phyloP scores from a whole-genome alignment of 2,888 invertebrate species.

The Pristionchus fissidentatus region DNA sequence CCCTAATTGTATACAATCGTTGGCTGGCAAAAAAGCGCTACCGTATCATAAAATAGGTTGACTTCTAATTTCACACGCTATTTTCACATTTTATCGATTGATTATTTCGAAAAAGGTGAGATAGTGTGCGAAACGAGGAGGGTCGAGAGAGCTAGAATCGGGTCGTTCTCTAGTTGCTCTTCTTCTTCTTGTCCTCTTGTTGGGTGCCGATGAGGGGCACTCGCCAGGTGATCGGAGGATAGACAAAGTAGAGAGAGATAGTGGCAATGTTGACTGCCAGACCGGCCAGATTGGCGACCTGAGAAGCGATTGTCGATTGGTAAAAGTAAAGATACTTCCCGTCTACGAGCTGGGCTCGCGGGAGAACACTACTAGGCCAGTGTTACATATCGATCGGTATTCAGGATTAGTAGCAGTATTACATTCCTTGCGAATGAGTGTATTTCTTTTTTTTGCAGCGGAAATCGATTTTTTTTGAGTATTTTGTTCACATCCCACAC shows the following conservation, averaged over 20 bases:
- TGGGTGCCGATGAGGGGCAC: conserved; percentile 72
- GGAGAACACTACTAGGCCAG: too few species aligned
- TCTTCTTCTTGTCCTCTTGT: conserved; percentile 58
- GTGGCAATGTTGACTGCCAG: conserved; percentile 68
- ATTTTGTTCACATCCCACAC: too few species aligned
- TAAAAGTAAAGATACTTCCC: neutral
- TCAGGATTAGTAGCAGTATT: neutral
- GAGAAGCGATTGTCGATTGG: neutral
- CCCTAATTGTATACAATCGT: neutral
- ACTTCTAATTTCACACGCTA: too few species aligned
- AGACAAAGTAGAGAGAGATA: conserved; percentile 68
- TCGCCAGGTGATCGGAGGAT: conserved; percentile 74
- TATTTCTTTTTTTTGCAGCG: too few species aligned
- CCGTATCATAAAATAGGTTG: too few species aligned
- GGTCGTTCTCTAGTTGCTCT: conserved; percentile 55
- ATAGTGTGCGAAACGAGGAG: too few species aligned
- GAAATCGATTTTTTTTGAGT: too few species aligned
- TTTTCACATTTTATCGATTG: too few species aligned
- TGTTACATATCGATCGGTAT: neutral
- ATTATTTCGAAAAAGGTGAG: too few species aligned
- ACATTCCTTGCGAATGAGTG: neutral
- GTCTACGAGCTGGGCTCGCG: too few species aligned
- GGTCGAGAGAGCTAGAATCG: too few species aligned
- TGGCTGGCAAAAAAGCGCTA: too few species aligned
- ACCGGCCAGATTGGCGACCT: conserved; percentile 72